These are phyloP conservation scores for Emydoidea blandingii DNA, from an alignment of 2,797 vertebrate genomes.

Conservation along the genomic window DNA sequence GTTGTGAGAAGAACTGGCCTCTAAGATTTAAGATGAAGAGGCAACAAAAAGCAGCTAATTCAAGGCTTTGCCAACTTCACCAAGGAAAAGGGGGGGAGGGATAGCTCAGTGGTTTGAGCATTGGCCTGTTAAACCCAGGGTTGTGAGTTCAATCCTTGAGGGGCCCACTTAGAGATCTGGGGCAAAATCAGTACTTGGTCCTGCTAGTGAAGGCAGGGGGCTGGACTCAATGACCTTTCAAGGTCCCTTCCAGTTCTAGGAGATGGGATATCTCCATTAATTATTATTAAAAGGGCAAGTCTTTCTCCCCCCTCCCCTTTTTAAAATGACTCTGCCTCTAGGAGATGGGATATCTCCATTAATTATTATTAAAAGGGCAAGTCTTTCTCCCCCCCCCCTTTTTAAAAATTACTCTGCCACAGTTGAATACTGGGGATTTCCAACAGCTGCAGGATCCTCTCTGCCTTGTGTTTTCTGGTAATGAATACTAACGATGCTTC, in stretches of 20 bases:
- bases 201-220: too few relatives aligned
- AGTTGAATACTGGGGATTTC: slow-evolving; percentile 14
- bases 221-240: too few relatives aligned
- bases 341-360: too few relatives aligned
- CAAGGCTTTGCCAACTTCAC: slow-evolving; percentile 19
- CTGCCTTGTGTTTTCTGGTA: slow-evolving; percentile 42
- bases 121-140: too few relatives aligned
- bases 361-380: background rate
- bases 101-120: too few relatives aligned
- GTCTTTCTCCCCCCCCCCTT: background rate
- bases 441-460: slow-evolving; percentile 50
- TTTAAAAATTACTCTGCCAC: slow-evolving; percentile 24
- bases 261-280: too few relatives aligned
- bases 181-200: too few relatives aligned
- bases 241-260: too few relatives aligned
- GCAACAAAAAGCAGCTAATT: slow-evolving; percentile 55
- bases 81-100: background rate
- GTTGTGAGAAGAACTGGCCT: background rate
- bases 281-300: background rate
- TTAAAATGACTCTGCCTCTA: slow-evolving; percentile 16
- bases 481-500: slow-evolving; percentile 78
- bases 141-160: too few relatives aligned
- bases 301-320: background rate
- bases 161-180: too few relatives aligned
- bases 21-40: background rate